A percentile compares a stretch with the other conserved stretches of the same genome.
Evolutionary conservation across 53 echinoderm and acorn worm species (phyloP).

Genomic region (Luidia sarsii): DNA sequence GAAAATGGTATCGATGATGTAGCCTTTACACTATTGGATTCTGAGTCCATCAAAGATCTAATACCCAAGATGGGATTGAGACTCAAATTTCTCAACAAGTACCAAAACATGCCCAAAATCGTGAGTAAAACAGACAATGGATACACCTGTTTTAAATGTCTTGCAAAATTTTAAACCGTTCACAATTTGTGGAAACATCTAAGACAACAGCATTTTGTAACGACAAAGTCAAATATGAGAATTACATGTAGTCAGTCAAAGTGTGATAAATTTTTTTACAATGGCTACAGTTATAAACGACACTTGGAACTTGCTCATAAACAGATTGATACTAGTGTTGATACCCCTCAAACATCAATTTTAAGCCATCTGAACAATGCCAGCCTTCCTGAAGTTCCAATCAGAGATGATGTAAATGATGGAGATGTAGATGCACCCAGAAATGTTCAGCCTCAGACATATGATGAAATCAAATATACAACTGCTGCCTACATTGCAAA

Average conservation of each 20-base stretch:
- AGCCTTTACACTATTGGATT: background rate
- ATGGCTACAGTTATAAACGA: conserved; percentile 18
- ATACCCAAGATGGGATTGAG: background rate
- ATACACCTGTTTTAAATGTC: conserved; percentile 11
- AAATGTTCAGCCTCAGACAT: background rate
- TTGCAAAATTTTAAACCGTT: background rate
- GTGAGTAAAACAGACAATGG: background rate
- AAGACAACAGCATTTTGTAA: background rate
- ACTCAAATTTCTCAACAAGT: background rate
- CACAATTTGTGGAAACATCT: background rate
- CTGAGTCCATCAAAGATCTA: conserved; percentile 7
- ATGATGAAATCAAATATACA: background rate
- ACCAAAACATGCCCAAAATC: background rate
- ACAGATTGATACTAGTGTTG: background rate
- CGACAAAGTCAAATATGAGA: conserved; percentile 1
- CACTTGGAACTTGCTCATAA: background rate
- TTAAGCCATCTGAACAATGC: background rate
- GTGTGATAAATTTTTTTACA: background rate
- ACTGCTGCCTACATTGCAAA: background rate
- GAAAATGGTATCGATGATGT: conserved; percentile 13
- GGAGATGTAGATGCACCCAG: background rate
- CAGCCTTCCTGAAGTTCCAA: background rate
- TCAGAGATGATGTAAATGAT: background rate
- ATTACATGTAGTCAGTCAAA: background rate
- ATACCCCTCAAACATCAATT: conserved; percentile 2